Evolutionary conservation across 2,797 vertebrate genomes (phyloP), one percentile per base, ranked within the genome.

Genomic region (Enteromius thamalakanensis): DNA sequence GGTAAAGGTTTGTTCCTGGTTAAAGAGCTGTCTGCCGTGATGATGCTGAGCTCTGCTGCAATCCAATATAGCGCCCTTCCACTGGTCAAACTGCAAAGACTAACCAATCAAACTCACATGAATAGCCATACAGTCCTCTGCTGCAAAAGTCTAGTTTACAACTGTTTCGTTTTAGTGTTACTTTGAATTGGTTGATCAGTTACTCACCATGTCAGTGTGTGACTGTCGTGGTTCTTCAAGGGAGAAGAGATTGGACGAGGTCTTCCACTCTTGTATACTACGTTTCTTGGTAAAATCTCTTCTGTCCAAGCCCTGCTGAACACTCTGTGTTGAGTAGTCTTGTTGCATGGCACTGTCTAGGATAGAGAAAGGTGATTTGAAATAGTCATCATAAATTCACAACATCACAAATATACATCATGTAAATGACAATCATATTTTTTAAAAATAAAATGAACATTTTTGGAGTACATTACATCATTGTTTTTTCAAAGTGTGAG

Each of bases 201-300:
- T 45, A 77, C 85, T 87, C 86, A 95, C 95, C 90, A 82, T 82
- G 49, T 91, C 77, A 7, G 19, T 26, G 32, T 23, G 23, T 40
- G 84, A 87, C n/a, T 34, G 85, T 4, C 67, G 71, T 49, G 79
- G 74, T 23, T 87, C 67, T 47, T 75, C 47, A 23, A 75, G 10
- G 14, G 45, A 82, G 42, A 82, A 69, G 19, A 86, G 84, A 55
- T 86, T 86, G 40, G 72, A 87, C 2, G 83, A 64, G 10, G 83
- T 67, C 86, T 72, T 87, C 81, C 78, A 79, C 65, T 88, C 87
- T 76, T 86, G 86, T 75, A 76, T 91, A 89, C 82, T 89, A 47
- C 40, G 85, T 37, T 76, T 86, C 81, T 82, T 88, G 10, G 74
- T 76, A 34, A 81, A 42, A 47, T 71, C 60, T 64, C 70, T 32